These are phyloP conservation scores for Scytalopus superciliaris DNA, from an alignment of 2,113 vertebrate species.

Conservation along the genomic window DNA sequence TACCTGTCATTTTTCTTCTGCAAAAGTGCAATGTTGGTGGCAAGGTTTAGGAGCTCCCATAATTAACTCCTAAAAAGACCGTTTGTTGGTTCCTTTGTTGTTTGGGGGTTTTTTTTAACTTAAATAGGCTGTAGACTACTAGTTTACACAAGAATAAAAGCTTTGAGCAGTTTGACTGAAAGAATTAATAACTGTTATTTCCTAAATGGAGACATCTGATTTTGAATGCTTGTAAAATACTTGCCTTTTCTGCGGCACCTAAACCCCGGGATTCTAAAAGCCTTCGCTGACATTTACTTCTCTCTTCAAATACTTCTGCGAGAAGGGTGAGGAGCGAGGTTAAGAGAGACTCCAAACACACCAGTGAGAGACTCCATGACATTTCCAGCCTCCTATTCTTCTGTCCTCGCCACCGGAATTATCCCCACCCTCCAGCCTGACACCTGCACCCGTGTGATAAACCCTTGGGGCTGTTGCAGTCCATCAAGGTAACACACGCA, in stretches of 20 bases:
- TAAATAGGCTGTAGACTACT: neutral
- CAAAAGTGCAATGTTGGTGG: neutral
- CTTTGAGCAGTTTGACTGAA: neutral
- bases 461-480: conserved; percentile 5
- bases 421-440: neutral
- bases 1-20: neutral
- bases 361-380: conserved; percentile 1
- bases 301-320: neutral
- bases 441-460: conserved; percentile 29
- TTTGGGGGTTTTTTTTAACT: neutral
- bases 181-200: conserved; percentile 54
- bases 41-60: neutral
- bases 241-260: neutral
- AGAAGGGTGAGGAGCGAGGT: conserved; percentile 15
- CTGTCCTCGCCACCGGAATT: neutral
- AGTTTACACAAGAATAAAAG: neutral
- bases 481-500: conserved; percentile 5
- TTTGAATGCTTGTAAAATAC: neutral
- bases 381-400: conserved; percentile 25
- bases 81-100: neutral
- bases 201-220: neutral
- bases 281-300: conserved; percentile 19
- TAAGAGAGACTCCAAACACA: conserved; percentile 30
- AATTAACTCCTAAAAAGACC: neutral
- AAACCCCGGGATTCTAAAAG: conserved; percentile 11